Conservation (phyloP, 1,140 invertebrate genomes). For the Drosophila malerkotliana region DNA sequence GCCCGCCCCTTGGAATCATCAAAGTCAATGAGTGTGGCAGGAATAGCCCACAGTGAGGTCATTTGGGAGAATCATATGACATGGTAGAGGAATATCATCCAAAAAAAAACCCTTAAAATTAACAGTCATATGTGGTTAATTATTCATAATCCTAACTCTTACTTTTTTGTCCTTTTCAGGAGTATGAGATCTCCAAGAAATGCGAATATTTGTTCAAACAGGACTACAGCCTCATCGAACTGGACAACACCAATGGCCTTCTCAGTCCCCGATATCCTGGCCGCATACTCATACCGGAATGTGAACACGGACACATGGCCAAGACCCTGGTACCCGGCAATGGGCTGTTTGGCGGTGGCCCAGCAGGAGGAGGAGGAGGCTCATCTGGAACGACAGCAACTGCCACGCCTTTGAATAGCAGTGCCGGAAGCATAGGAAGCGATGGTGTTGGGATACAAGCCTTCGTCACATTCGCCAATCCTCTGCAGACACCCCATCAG, state of each 20-base stretch:
- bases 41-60: neutral
- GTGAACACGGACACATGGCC: constrained; percentile 85
- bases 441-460: constrained; percentile 68
- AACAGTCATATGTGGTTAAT: too few relatives aligned
- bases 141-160: too few relatives aligned
- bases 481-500: constrained; percentile 32
- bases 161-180: constrained; percentile 76
- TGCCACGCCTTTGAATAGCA: constrained; percentile 58
- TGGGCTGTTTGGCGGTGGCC: constrained; percentile 26
- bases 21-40: constrained; percentile 14
- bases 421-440: constrained; percentile 52
- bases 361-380: constrained; percentile 18
- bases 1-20: neutral
- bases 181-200: constrained; percentile 86
- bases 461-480: constrained; percentile 74
- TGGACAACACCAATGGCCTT: constrained; percentile 89
- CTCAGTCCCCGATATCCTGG: constrained; percentile 91
- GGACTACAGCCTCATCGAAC: constrained; percentile 87
- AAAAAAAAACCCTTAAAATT: too few relatives aligned
- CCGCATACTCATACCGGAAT: constrained; percentile 89
- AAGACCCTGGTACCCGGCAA: constrained; percentile 68
- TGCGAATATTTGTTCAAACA: constrained; percentile 87
- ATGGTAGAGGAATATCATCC: too few relatives aligned
- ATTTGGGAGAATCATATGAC: neutral
- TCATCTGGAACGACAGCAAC: constrained; percentile 65